phyloP scores from a whole-genome alignment of 2,797 vertebrate genomes.

The Poeciliopsis presidionis region DNA sequence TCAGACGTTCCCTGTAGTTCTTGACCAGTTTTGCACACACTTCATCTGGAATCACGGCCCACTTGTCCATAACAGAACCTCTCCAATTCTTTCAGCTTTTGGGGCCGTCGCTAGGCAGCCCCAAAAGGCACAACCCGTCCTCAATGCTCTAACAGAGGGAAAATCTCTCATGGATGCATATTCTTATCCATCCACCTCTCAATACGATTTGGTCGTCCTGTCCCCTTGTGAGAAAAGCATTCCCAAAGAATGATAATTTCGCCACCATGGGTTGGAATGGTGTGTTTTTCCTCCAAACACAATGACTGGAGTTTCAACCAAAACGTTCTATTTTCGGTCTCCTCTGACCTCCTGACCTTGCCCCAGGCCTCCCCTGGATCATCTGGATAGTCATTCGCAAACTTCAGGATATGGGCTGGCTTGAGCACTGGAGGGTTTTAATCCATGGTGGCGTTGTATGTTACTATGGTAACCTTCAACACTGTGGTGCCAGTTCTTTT shows the following conservation, averaged over 20 bases:
- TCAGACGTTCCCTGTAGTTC: not conserved
- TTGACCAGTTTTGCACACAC: not conserved
- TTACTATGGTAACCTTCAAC: not conserved
- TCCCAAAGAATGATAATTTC: no score
- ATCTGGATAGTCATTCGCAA: not conserved
- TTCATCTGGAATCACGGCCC: not conserved
- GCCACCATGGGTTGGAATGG: not conserved
- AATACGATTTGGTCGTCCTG: not conserved
- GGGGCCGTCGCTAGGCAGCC: not conserved
- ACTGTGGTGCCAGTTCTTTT: not conserved
- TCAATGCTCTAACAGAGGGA: not conserved
- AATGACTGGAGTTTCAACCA: not conserved
- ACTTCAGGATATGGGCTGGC: not conserved
- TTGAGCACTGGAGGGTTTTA: not conserved
- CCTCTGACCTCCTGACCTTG: not conserved
- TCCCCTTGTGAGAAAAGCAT: not conserved
- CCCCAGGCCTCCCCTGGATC: not conserved
- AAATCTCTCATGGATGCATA: not conserved
- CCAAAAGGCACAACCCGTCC: not conserved
- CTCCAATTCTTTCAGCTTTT: not conserved
- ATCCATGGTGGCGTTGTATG: not conserved
- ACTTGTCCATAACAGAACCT: not conserved
- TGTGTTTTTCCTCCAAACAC: not conserved
- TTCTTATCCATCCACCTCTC: not conserved
- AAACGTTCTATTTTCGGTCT: not conserved